These are phyloP conservation scores for Aplidium turbinatum DNA, from an alignment of 23 tunicate species.

Conservation along the genomic window DNA sequence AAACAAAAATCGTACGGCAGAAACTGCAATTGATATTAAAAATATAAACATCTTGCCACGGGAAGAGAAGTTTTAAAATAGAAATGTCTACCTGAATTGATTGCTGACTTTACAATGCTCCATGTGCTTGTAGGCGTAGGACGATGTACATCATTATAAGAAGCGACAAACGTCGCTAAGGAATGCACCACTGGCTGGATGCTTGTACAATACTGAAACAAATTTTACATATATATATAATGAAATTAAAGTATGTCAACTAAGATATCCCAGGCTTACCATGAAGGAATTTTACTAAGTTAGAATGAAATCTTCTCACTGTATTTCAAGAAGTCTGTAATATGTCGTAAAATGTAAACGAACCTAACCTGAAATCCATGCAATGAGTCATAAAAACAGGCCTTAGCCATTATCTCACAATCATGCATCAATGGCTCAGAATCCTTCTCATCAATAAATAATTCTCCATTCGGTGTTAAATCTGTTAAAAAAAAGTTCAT, in stretches of 20 bases:
- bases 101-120: slow-evolving; percentile 54
- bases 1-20: too few species aligned
- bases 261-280: too few species aligned
- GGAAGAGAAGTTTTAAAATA: too few species aligned
- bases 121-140: slow-evolving; percentile 30
- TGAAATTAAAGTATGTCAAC: too few species aligned
- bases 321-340: too few species aligned
- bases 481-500: too few species aligned
- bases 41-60: too few species aligned
- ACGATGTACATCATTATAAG: slow-evolving; percentile 59
- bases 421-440: slow-evolving; percentile 77
- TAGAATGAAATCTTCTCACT: too few species aligned
- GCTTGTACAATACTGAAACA: slow-evolving; percentile 31
- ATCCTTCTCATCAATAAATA: slow-evolving; percentile 59
- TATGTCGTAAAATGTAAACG: not conserved
- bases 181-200: slow-evolving; percentile 73
- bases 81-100: slow-evolving; percentile 43
- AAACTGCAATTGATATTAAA: too few species aligned
- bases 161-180: slow-evolving; percentile 54
- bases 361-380: slow-evolving; percentile 74
- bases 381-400: slow-evolving; percentile 62
- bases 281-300: too few species aligned
- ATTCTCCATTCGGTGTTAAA: slow-evolving; percentile 42
- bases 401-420: slow-evolving; percentile 82
- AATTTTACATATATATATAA: too few species aligned